Percentiles rank a stretch among this genome's conserved stretches.
Conservation (phyloP, 1,140 invertebrate genomes). For the Drosophila parvula region DNA sequence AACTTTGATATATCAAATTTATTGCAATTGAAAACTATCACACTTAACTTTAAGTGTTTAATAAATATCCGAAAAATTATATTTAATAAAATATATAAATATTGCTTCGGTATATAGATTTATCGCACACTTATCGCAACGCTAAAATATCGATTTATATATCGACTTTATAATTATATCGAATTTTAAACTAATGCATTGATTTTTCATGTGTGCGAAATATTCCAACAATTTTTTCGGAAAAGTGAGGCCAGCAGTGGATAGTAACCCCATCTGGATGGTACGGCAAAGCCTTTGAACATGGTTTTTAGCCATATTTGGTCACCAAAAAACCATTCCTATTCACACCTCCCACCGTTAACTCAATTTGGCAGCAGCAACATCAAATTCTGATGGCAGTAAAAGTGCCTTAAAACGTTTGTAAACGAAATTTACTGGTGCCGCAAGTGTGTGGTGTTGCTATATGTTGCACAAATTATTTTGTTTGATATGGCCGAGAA, state of each 20-base stretch:
- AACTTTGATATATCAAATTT: no score
- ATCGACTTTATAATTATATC: no score
- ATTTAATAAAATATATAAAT: no score
- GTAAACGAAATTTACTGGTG: slow-evolving; percentile 80
- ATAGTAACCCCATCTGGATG: background rate
- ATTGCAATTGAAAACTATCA: no score
- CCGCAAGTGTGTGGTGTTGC: slow-evolving; percentile 30
- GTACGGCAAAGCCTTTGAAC: slow-evolving; percentile 7
- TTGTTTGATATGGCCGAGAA: slow-evolving; percentile 63
- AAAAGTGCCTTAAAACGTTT: slow-evolving; percentile 75
- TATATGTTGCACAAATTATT: slow-evolving; percentile 65
- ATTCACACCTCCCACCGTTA: slow-evolving; percentile 36
- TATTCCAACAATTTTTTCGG: slow-evolving; percentile 19
- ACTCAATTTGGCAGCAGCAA: slow-evolving; percentile 33
- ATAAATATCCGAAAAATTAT: no score
- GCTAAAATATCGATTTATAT: no score
- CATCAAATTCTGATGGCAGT: slow-evolving; percentile 70
- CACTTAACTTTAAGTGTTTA: no score
- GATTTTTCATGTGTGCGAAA: slow-evolving; percentile 14
- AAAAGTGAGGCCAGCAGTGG: slow-evolving; percentile 8
- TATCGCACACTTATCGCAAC: no score
- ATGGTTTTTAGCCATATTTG: slow-evolving; percentile 39
- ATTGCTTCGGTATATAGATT: no score
- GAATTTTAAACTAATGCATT: background rate
- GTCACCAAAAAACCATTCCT: slow-evolving; percentile 8